phyloP scores from a whole-genome alignment of 2,113 vertebrate species.

The Syngnathus scovelli region DNA sequence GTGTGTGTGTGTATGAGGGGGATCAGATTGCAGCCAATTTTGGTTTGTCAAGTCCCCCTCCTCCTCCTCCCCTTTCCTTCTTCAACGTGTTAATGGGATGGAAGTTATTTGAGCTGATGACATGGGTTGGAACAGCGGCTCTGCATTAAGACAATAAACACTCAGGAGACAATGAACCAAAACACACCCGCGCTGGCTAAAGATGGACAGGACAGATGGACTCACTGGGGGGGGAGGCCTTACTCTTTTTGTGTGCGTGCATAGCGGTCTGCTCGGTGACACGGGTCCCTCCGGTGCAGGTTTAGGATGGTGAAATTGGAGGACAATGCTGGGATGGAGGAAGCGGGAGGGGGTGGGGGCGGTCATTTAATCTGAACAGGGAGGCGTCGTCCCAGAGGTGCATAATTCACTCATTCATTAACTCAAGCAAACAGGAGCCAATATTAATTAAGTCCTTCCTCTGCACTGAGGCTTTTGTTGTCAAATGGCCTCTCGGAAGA shows the following conservation, averaged over 20 bases:
- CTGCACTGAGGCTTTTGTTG: conserved; percentile 48
- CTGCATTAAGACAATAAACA: conserved; percentile 71
- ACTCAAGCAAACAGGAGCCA: conserved; percentile 71
- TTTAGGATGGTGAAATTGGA: conserved; percentile 70
- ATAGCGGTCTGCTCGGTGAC: conserved; percentile 50
- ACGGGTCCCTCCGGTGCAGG: conserved; percentile 66
- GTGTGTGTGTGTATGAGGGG: conserved; percentile 14
- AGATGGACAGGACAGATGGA: conserved; percentile 87
- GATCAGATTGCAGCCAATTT: conserved; percentile 72
- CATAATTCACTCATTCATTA: conserved; percentile 76
- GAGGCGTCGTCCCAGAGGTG: conserved; percentile 67
- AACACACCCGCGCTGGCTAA: conserved; percentile 71
- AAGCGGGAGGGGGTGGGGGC: conserved; percentile 36
- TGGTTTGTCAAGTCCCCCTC: conserved; percentile 72
- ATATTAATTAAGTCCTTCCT: conserved; percentile 73
- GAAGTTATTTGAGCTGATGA: conserved; percentile 76
- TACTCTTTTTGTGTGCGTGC: conserved; percentile 20
- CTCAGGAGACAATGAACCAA: conserved; percentile 80
- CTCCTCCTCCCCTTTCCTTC: conserved; percentile 60
- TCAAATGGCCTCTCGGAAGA: conserved; percentile 43
- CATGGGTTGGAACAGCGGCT: conserved; percentile 73
- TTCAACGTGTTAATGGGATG: conserved; percentile 91
- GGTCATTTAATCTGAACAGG: conserved; percentile 66
- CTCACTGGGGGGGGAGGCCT: conserved; percentile 38
- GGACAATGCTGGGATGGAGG: conserved; percentile 58